Evolutionary conservation across 1,140 invertebrate genomes (phyloP), one percentile per base, ranked within the genome.

Genomic region (Teleopsis dalmanni): DNA sequence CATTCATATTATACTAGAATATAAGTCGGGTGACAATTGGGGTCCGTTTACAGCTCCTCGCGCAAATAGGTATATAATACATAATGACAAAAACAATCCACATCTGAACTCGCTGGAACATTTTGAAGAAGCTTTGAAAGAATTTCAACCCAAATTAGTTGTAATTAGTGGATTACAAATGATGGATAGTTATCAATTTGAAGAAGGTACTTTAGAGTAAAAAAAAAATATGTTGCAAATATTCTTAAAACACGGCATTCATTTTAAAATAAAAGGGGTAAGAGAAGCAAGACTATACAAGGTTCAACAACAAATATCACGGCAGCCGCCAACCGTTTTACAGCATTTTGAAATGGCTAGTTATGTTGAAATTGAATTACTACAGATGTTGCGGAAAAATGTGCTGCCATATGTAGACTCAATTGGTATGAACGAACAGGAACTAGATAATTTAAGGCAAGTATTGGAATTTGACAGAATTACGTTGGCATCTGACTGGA

Each of bases 291-390:
- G 84, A 49, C 60, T 93, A n/a, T 52, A 72, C 6, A 79, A 82
- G 64, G 77, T 91, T 2, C 78, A 79, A 43, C 63, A 79, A 38
- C 80, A 90, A 66, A 81, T 92, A 64, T 70, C 74, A 38, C 70
- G 71, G 35, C 78, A 84, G 47, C 72, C 79, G 3, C 22, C 51
- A 8, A 68, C 72, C 10, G 87, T 85, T 6, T 75, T 81, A 48
- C 78, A 87, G 36, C 89, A 93, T 62, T 92, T 92, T 70, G 89
- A 93, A 69, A 85, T 93, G 84, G 89, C 88, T 11, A 91, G 87
- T 31, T 90, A 87, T 59, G 81, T 83, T 0, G 88, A 92, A 56
- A 68, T 81, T 26, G 71, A 76, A 38, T 67, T 91, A 7, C 60
- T 93, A 1, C 72, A 75, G 33, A 78, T 88, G 27, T 70, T 93